These are phyloP conservation scores for Caenorhabditis macrosperma DNA, from an alignment of 2,888 invertebrate species.

Conservation along the genomic window DNA sequence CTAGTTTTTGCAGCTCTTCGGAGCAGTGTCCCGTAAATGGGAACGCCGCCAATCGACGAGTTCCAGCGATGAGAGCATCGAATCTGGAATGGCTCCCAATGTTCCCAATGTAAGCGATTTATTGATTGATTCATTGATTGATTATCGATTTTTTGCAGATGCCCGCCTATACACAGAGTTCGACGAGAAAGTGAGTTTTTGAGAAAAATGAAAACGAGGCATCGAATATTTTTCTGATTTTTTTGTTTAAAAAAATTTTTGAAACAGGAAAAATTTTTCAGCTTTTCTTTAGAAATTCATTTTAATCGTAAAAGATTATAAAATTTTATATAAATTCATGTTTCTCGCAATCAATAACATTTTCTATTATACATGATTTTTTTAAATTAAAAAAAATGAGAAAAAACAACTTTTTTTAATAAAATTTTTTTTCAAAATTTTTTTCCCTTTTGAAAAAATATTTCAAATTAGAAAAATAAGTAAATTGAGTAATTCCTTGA, in stretches of 20 bases:
- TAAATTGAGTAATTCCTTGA: too few relatives aligned
- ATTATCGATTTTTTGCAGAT: conserved; percentile 19
- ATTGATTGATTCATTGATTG: not conserved
- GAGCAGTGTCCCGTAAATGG: conserved; percentile 52
- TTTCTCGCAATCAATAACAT: too few relatives aligned
- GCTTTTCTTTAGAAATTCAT: too few relatives aligned
- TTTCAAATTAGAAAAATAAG: too few relatives aligned
- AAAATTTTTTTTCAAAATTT: too few relatives aligned
- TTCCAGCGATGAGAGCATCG: conserved; percentile 58
- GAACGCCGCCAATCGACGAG: conserved; percentile 57
- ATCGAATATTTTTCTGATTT: not conserved
- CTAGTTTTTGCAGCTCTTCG: conserved; percentile 45
- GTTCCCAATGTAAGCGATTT: conserved; percentile 22
- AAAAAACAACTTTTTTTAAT: too few relatives aligned
- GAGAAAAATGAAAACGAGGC: not conserved
- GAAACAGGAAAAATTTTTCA: not conserved
- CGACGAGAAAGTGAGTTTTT: conserved; percentile 56
- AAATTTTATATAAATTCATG: too few relatives aligned
- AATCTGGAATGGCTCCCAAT: conserved; percentile 46
- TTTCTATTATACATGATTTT: too few relatives aligned
- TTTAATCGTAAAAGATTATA: too few relatives aligned
- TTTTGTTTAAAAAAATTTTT: not conserved
- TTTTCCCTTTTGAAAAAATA: too few relatives aligned
- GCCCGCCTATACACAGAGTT: conserved; percentile 54
- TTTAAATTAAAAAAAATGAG: too few relatives aligned